These are phyloP conservation scores for Apamea crenata DNA, from an alignment of 2,888 invertebrate species.

Conservation along the genomic window DNA sequence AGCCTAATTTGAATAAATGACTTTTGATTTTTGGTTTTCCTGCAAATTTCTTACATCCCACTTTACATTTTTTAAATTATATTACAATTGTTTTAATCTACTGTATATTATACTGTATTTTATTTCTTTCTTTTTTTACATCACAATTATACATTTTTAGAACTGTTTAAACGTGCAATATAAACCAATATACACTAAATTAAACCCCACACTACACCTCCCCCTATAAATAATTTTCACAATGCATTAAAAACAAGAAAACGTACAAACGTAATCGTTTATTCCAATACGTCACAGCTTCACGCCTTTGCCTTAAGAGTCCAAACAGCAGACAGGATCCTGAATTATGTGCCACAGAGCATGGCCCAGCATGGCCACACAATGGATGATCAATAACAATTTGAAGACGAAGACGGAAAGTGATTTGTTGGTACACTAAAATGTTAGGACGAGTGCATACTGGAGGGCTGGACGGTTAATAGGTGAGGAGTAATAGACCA, in stretches of 20 bases:
- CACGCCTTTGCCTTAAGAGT: constrained; percentile 73
- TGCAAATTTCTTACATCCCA: too few species aligned
- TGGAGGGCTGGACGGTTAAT: not conserved
- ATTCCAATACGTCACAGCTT: constrained; percentile 71
- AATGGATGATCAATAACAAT: constrained; percentile 89
- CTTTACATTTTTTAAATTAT: too few species aligned
- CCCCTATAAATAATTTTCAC: constrained; percentile 55
- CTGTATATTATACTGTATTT: not conserved
- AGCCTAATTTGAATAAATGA: too few species aligned
- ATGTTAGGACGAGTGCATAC: constrained; percentile 53
- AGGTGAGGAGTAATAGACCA: not conserved
- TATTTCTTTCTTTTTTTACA: not conserved
- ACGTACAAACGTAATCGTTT: constrained; percentile 67
- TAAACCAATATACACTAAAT: constrained; percentile 35
- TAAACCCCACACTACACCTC: not conserved
- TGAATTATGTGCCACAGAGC: constrained; percentile 79
- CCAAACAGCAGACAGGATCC: constrained; percentile 85
- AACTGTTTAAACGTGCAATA: not conserved
- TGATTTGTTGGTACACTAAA: constrained; percentile 78
- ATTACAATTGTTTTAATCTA: too few species aligned
- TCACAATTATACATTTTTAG: not conserved
- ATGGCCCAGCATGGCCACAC: constrained; percentile 67
- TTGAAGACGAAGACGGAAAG: constrained; percentile 77
- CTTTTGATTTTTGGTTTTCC: too few species aligned
- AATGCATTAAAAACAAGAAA: constrained; percentile 58